Evolutionary conservation across 2,113 vertebrate genomes (phyloP).

Genomic region (Oryzias curvinotus): DNA sequence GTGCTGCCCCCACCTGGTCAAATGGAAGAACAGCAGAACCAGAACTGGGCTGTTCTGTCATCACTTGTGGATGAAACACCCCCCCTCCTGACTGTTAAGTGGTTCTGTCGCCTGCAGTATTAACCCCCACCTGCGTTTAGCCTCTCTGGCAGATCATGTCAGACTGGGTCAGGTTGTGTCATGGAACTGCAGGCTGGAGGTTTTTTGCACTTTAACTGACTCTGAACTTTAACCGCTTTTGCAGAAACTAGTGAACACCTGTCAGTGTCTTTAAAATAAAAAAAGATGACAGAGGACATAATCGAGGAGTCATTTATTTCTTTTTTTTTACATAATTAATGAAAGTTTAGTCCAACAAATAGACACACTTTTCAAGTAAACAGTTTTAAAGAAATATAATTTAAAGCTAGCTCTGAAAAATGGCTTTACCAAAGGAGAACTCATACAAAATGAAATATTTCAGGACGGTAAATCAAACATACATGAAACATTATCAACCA

Average conservation of each 20-base stretch:
- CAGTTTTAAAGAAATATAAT: too few relatives aligned
- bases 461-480: too few relatives aligned
- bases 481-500: too few relatives aligned
- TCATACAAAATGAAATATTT: too few relatives aligned
- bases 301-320: not conserved
- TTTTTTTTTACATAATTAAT: not conserved
- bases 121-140: not conserved
- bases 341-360: not conserved
- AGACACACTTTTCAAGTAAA: too few relatives aligned
- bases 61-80: not conserved
- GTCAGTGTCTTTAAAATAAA: not conserved
- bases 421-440: too few relatives aligned
- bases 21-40: not conserved
- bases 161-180: not conserved
- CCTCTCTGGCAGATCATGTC: not conserved
- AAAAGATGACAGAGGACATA: not conserved
- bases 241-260: not conserved
- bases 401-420: too few relatives aligned
- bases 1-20: conserved; percentile 18
- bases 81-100: not conserved
- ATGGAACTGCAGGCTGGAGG: not conserved
- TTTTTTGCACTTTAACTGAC: not conserved
- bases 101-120: not conserved
- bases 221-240: not conserved
- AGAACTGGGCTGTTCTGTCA: not conserved